Percentiles rank a stretch among this genome's conserved stretches.
These are phyloP conservation scores for Amphiura filiformis DNA, from an alignment of 35 echinoderm and acorn worm genomes.

Conservation along the genomic window DNA sequence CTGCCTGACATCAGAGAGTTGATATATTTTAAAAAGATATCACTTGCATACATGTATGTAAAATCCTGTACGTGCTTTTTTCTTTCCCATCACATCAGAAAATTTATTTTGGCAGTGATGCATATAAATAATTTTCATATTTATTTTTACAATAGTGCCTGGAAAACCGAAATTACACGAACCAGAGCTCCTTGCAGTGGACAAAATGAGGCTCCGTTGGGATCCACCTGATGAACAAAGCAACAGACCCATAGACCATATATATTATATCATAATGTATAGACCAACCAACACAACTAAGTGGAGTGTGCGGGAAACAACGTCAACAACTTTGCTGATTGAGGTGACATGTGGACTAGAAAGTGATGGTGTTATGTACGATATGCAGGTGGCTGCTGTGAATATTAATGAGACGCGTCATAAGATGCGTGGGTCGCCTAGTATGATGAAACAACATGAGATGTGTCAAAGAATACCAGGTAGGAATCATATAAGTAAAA, in stretches of 20 bases:
- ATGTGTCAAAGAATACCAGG: background rate
- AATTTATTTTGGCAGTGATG: too few species aligned
- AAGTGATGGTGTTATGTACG: background rate
- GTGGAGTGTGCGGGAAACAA: background rate
- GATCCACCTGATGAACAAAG: background rate
- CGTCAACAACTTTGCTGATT: background rate
- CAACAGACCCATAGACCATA: background rate
- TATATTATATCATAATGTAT: background rate
- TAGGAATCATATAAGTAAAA: too few species aligned
- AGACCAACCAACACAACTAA: background rate
- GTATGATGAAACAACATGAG: too few species aligned
- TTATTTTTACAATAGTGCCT: background rate
- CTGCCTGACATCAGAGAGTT: too few species aligned
- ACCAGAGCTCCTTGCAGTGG: background rate
- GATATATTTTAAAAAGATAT: too few species aligned
- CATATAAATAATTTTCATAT: too few species aligned
- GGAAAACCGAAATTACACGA: background rate
- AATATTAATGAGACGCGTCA: background rate
- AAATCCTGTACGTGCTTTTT: too few species aligned
- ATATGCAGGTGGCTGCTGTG: background rate
- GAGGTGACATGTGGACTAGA: background rate
- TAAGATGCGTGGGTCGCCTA: too few species aligned
- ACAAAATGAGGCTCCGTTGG: background rate
- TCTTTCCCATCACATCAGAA: too few species aligned
- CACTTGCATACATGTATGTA: too few species aligned